phyloP scores from a whole-genome alignment of 2,797 vertebrate species.

The Scyliorhinus canicula region DNA sequence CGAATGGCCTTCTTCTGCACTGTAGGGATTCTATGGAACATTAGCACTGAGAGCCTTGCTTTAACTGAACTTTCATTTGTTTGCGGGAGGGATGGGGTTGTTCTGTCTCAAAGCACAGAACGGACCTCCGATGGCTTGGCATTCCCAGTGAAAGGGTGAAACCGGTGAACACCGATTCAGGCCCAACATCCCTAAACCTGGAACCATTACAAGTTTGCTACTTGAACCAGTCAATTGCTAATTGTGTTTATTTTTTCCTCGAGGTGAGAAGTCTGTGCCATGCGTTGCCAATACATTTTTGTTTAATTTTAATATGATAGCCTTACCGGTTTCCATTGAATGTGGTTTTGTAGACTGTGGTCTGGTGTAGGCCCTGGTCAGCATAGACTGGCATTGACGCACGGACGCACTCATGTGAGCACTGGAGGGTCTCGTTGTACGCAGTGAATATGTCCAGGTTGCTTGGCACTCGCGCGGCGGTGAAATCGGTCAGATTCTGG shows the following conservation, averaged over 20 bases:
- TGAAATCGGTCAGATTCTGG: conserved; percentile 96
- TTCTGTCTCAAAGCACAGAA: background rate
- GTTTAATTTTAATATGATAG: background rate
- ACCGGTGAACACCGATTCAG: background rate
- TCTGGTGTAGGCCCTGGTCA: conserved; percentile 83
- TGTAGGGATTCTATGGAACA: no score
- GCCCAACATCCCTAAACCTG: background rate
- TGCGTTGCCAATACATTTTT: background rate
- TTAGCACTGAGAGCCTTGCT: background rate
- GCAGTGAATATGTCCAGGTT: conserved; percentile 97
- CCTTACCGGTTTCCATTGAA: conserved; percentile 94
- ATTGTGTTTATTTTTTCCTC: background rate
- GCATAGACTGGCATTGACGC: conserved; percentile 80
- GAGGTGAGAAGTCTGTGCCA: background rate
- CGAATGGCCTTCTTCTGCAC: no score
- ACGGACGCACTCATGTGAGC: conserved; percentile 91
- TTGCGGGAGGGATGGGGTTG: background rate
- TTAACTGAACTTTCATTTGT: background rate
- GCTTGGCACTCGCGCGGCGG: conserved; percentile 84
- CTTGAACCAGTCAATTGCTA: background rate
- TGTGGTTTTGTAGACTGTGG: conserved; percentile 81
- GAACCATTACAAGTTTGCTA: background rate
- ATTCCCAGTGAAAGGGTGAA: background rate
- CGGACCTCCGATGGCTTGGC: background rate
- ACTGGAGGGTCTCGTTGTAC: conserved; percentile 95